Evolutionary conservation across 2,888 invertebrate species (phyloP), one percentile per base, ranked within the genome.

Genomic region (Agonopterix heracliana): DNA sequence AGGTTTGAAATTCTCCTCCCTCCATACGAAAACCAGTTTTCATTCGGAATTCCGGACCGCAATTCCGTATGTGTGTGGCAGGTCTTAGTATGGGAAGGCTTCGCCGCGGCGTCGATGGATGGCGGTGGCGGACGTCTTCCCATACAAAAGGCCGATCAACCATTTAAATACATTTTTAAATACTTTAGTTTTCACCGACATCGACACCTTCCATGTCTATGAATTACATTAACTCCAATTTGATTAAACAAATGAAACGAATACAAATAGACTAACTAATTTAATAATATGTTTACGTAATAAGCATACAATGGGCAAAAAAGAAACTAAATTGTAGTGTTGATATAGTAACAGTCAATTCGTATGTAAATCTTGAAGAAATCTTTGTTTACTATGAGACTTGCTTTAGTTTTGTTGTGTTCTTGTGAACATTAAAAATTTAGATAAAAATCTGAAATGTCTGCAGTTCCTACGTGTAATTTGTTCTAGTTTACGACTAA

Each of bases 291-390:
- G 40, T 43, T 40, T 38, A 4, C 36, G 17, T 17, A 45, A 50
- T 50, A 47, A 47, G 50, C 45, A 45, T 47, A 45, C 47, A 50
- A 50, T 50, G 8, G 41, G 41, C 41, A 41, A 41, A 41, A 48
- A 38, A 44, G n/a, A 47, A 42, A 47, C 26, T 44, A 44, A 40
- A 44, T 41, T 44, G 47, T 48, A 38, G 48, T 50, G 47, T 34
- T 45, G 47, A 50, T 40, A 54, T 49, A 40, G 26, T 35, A 43
- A 7, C 40, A 45, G 53, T 45, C 53, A 48, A 55, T 57, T 57
- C 48, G 53, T 56, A 58, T 58, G 56, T 26, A 52, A 58, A 58
- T 54, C 41, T 47, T 35, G 10, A 34, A 48, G 44, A 49, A 51
- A 53, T 45, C 26, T 26, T 26, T 26, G 26, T 26, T 42, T 26